A percentile compares a stretch with the other conserved stretches of the same genome.
Evolutionary conservation across 2,888 invertebrate species (phyloP).

Genomic region (Leptopterna dolabrata): DNA sequence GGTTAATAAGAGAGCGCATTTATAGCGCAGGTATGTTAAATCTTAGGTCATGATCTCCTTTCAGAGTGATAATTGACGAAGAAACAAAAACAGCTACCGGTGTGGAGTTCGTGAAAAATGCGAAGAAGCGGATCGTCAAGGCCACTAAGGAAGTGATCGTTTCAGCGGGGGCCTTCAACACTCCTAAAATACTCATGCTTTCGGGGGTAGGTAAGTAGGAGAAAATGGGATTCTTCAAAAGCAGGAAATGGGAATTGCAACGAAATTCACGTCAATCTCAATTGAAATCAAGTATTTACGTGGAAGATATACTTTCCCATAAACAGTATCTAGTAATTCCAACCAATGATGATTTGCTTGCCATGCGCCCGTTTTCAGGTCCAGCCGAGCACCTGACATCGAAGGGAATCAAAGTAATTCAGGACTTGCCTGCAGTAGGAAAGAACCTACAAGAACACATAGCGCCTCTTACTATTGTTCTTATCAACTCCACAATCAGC

Average conservation of each 20-base stretch:
- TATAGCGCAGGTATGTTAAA: too few species aligned
- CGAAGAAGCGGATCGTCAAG: slow-evolving; percentile 67
- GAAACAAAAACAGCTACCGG: slow-evolving; percentile 70
- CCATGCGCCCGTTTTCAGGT: too few species aligned
- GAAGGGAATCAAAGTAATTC: slow-evolving; percentile 70
- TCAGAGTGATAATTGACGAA: slow-evolving; percentile 69
- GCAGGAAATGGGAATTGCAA: too few species aligned
- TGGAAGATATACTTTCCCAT: too few species aligned
- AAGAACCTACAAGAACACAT: slow-evolving; percentile 69
- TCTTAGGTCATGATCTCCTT: background rate
- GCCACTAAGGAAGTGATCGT: slow-evolving; percentile 78
- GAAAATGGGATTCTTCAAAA: too few species aligned
- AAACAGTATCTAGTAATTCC: too few species aligned
- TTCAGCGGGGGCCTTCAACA: slow-evolving; percentile 80
- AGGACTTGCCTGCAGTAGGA: slow-evolving; percentile 72
- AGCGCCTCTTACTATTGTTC: slow-evolving; percentile 44
- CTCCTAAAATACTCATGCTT: slow-evolving; percentile 85
- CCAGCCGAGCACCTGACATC: slow-evolving; percentile 71
- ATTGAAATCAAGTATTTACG: too few species aligned
- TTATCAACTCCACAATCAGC: slow-evolving; percentile 53
- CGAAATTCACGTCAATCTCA: too few species aligned
- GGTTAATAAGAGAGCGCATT: too few species aligned
- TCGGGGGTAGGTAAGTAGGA: slow-evolving; percentile 76
- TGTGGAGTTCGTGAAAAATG: slow-evolving; percentile 70
- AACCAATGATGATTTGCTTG: too few species aligned